A percentile compares a stretch with the other conserved stretches of the same genome.
phyloP scores from a whole-genome alignment of 1,140 invertebrate species.

The Nasonia longicornis region DNA sequence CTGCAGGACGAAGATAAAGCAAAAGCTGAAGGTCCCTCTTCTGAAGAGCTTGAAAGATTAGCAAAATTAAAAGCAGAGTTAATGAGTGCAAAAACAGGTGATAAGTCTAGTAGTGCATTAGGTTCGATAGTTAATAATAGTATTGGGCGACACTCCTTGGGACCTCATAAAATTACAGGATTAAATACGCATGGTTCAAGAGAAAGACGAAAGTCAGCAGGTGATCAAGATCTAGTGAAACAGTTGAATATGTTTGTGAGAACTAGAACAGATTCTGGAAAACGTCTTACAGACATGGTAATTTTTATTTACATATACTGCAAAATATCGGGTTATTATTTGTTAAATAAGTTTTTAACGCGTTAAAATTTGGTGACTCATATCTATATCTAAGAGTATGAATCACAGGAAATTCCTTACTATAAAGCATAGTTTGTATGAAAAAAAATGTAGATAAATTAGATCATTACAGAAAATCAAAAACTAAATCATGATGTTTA shows the following conservation, averaged over 20 bases:
- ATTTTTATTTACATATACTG: constrained; percentile 48
- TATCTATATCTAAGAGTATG: not conserved
- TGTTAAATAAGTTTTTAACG: not conserved
- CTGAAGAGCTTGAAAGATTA: constrained; percentile 73
- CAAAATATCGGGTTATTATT: not conserved
- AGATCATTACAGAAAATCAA: no score
- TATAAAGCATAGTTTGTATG: no score
- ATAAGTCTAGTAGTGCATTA: constrained; percentile 65
- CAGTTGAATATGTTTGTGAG: constrained; percentile 82
- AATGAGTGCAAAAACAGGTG: constrained; percentile 62
- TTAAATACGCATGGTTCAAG: constrained; percentile 67
- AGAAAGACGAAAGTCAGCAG: constrained; percentile 79
- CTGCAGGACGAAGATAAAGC: constrained; percentile 76
- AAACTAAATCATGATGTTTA: no score
- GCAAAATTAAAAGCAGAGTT: constrained; percentile 71
- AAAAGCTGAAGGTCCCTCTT: constrained; percentile 73
- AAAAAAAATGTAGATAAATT: no score
- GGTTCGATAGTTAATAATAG: constrained; percentile 71
- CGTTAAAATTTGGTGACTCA: not conserved
- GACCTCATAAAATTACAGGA: constrained; percentile 67
- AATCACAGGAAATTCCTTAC: not conserved
- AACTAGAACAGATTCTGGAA: constrained; percentile 86
- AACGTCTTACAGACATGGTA: constrained; percentile 84
- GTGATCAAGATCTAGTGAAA: constrained; percentile 78
- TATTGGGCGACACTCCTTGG: constrained; percentile 73